A percentile compares a stretch with the other conserved stretches of the same genome.
phyloP scores from a whole-genome alignment of 2,888 invertebrate genomes.

The Microchrysa polita region DNA sequence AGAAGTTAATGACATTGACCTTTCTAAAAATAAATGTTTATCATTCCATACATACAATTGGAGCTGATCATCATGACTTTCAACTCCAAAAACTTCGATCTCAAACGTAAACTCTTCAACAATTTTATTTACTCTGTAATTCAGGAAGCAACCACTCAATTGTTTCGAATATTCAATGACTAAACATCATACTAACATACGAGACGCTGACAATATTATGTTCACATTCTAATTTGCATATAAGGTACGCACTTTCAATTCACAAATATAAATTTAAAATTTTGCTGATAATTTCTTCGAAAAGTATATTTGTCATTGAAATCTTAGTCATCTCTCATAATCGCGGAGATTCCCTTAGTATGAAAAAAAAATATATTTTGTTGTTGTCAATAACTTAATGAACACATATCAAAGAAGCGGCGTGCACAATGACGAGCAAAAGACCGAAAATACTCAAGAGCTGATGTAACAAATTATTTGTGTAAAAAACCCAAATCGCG shows the following conservation, averaged over 20 bases:
- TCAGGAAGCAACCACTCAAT: no score
- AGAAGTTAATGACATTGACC: no score
- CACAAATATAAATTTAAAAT: no score
- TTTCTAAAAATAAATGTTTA: no score
- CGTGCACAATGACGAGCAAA: slow-evolving; percentile 27
- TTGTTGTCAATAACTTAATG: slow-evolving; percentile 29
- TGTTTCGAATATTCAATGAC: no score
- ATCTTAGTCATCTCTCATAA: not conserved
- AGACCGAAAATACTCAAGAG: slow-evolving; percentile 11
- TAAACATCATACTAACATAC: no score
- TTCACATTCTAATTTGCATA: slow-evolving; percentile 5
- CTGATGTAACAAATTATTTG: slow-evolving; percentile 34
- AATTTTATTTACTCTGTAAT: no score
- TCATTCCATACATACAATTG: no score
- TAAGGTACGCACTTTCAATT: not conserved
- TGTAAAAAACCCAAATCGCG: not conserved
- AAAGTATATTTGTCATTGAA: not conserved
- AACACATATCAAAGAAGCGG: slow-evolving; percentile 18
- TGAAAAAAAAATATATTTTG: slow-evolving; percentile 22
- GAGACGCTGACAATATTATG: no score
- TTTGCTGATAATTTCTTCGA: not conserved
- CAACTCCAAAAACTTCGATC: no score
- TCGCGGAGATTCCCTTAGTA: not conserved
- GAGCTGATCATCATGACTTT: no score
- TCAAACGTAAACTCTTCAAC: no score